phyloP scores from a whole-genome alignment of 2,113 vertebrate species.

The Anoura caudifer region DNA sequence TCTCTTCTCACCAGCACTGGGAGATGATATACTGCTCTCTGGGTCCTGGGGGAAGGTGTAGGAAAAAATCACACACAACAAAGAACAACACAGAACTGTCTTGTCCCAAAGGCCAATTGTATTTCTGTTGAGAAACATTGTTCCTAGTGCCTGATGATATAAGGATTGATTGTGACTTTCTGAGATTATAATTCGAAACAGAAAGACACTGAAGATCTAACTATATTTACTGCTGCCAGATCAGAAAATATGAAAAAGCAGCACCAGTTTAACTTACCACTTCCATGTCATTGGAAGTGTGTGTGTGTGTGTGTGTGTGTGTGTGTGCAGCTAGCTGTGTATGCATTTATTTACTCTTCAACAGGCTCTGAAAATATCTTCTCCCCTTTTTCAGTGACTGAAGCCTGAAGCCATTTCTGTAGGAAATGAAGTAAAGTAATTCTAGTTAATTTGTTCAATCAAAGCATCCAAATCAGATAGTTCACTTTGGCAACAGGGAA shows the following conservation, averaged over 20 bases:
- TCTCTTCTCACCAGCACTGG: background rate
- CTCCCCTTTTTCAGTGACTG: background rate
- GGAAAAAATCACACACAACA: background rate
- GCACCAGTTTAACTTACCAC: background rate
- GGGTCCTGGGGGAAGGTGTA: background rate
- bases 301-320: background rate
- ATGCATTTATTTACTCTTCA: background rate
- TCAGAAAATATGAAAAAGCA: background rate
- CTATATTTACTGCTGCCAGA: background rate
- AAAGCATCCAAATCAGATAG: background rate
- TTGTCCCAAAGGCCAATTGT: background rate
- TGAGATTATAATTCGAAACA: slow-evolving; percentile 17
- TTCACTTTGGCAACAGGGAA: background rate
- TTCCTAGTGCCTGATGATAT: background rate
- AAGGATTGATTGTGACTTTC: background rate
- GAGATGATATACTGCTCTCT: background rate
- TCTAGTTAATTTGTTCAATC: background rate
- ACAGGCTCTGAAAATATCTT: background rate
- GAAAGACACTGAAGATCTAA: background rate
- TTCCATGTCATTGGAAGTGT: background rate
- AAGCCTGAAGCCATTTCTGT: background rate
- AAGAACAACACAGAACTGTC: background rate
- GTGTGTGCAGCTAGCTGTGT: background rate
- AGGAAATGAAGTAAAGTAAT: background rate
- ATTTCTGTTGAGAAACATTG: background rate